Base-by-base conservation (phyloP, 2,888 invertebrate genomes). In the Artemia sinica region DNA sequence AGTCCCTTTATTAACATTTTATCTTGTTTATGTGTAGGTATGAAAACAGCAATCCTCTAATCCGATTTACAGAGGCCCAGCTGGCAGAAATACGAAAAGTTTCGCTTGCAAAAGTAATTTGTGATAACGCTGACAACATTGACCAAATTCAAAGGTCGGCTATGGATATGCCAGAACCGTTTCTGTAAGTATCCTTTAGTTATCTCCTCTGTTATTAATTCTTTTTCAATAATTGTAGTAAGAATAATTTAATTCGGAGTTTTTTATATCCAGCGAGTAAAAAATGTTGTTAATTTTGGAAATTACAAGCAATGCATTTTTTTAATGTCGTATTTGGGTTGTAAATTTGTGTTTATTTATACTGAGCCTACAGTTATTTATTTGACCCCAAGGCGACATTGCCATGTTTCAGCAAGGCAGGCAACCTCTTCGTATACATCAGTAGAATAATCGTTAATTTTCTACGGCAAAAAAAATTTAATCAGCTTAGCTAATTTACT, bases 1-100 rank as follows among this genome's bases (percentile, higher is more conserved):
- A 8, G 14, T 68, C n/a, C 1, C 1, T n/a, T 28, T 13, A 67
- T 67, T 63, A 13, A 5, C 1, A 28, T 28, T 28, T 28, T 28
- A 4, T 28, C 28, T 28, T 28, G 28, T 28, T 28, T 28, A 28
- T 49, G n/a, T 49, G 2, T 71, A 76, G 76, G 76, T 77, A 77
- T 72, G 80, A 80, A 73, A 80, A 78, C 70, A 74, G 76, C 18
- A 77, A 79, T 71, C 79, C 80, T 8, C 75, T 79, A 58, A 75
- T 79, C 12, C 74, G 80, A 66, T 80, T 81, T 73, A 80, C 79
- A 0, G 70, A 78, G 84, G 86, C 83, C 63, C 94, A 95, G 82
- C 79, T 94, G 14, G 78, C 80, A 0, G 89, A 92, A 78, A 85
- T 96, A 69, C 84, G 89, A n/a, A 80, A 80, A 73, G 74, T 76